Base-by-base conservation (phyloP, 1,140 invertebrate genomes). In the Dendrolimus kikuchii region DNA sequence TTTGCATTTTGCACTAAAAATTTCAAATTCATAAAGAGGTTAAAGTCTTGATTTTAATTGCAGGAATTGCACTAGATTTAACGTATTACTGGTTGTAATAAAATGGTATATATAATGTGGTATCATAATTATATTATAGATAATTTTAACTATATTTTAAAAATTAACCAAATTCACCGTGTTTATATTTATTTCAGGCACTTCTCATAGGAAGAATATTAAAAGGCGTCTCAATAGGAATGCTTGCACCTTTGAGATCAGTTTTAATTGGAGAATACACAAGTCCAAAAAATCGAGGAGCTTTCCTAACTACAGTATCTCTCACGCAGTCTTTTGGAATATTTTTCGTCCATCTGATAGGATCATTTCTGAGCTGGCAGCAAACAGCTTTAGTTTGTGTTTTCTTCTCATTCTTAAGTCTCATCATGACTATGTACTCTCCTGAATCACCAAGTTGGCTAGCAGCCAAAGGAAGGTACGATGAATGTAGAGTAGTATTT, bases 371-470 rank as follows among this genome's bases (percentile, higher is more conserved):
- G 0, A 64, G 76, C 38, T 92, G 90, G 90, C 77, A 88, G 67
- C 64, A 71, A 7, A 86, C 88, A 5, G 89, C 89, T 0, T 61
- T 88, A 5, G 64, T 91, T 5, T 86, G 81, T 49, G 74, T 71
- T 0, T 54, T 76, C 9, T 62, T 90, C 5, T 85, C 87, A 7
- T 68, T 89, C 10, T 10, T 81, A 4, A 77, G 82, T 54, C 74
- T 88, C 6, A 6, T 87, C 0, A 62, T 88, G 38, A 71, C 88
- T 7, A 62, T 82, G 6, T 89, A 89, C 39, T 77, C 90, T 3
- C 92, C 92, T 0, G 93, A 94, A 77, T 92, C 92, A 23, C 93
- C 93, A 3, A 86, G 90, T n/a, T 94, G 91, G 91, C 68, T 92
- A 41, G 78, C 89, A 0, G 77, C 86, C 37, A 87, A 88, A 59